Conservation (phyloP, 1,140 invertebrate genomes). For the Sinella curviseta region DNA sequence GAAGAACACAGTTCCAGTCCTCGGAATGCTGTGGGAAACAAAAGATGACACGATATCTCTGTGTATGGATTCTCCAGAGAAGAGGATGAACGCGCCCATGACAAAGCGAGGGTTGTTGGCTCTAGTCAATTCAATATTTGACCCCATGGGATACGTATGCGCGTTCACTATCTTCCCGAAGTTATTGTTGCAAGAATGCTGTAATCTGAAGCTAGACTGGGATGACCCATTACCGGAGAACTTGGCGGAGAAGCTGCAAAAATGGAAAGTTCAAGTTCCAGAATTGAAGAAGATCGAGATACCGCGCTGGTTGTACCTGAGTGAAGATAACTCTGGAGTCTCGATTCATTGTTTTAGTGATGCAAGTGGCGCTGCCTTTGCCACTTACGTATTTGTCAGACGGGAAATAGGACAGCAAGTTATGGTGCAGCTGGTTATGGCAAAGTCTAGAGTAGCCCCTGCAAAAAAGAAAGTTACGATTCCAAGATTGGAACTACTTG, state of each 20-base stretch:
- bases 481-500: background rate
- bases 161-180: background rate
- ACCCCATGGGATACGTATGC: background rate
- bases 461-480: background rate
- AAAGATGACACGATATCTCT: background rate
- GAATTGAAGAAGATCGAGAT: background rate
- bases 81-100: background rate
- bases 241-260: background rate
- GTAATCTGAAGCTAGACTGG: background rate
- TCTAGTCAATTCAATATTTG: background rate
- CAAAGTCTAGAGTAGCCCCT: background rate
- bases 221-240: background rate
- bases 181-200: background rate
- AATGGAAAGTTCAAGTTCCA: background rate
- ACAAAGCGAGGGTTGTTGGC: background rate
- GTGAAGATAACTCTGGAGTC: background rate
- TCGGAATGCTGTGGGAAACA: background rate
- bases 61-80: background rate
- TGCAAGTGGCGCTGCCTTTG: background rate
- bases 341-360: too few species aligned
- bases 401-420: background rate
- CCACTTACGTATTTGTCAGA: background rate
- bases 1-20: background rate
- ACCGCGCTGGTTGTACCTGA: background rate
- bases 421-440: background rate